phyloP scores from a whole-genome alignment of 2,797 vertebrate genomes.

The Alcedo quadribrachys region DNA sequence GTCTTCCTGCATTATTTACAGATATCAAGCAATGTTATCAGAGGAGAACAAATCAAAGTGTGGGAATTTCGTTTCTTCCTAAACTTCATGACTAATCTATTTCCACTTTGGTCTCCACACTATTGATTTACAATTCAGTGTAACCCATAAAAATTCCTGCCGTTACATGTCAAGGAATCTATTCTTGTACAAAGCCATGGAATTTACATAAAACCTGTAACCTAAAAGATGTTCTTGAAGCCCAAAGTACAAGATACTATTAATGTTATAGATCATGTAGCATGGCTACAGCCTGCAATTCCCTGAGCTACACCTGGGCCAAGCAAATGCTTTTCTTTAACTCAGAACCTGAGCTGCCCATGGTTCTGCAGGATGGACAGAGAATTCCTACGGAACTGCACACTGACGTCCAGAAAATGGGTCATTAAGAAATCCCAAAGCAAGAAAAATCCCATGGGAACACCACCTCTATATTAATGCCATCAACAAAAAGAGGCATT shows the following conservation, averaged over 20 bases:
- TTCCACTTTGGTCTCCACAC: not conserved
- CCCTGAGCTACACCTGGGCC: not conserved
- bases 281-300: not conserved
- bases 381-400: not conserved
- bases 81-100: not conserved
- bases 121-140: not conserved
- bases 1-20: not conserved
- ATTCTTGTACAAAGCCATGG: not conserved
- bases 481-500: not conserved
- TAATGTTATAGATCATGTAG: accelerated
- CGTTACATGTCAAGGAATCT: accelerated
- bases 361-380: not conserved
- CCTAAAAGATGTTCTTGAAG: not conserved
- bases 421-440: not conserved
- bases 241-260: not conserved
- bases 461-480: not conserved
- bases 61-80: not conserved
- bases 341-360: not conserved
- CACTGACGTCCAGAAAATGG: not conserved
- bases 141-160: not conserved
- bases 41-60: not conserved
- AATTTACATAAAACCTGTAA: not conserved
- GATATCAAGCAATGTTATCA: not conserved
- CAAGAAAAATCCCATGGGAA: not conserved
- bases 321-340: not conserved